These are phyloP conservation scores for Leptothorax acervorum DNA, from an alignment of 2,888 invertebrate species.

Conservation along the genomic window DNA sequence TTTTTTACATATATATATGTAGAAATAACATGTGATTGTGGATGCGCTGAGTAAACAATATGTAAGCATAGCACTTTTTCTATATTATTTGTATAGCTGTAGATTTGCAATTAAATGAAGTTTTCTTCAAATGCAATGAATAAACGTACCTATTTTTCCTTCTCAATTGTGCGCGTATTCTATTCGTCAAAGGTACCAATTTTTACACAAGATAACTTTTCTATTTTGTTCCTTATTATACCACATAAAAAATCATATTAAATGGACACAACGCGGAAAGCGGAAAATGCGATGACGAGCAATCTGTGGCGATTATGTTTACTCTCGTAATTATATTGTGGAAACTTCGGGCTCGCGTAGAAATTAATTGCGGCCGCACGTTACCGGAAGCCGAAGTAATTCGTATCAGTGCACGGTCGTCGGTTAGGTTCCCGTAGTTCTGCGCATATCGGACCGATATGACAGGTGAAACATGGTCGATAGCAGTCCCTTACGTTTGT, in stretches of 20 bases:
- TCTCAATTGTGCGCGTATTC: not conserved
- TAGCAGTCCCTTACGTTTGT: slow-evolving; percentile 53
- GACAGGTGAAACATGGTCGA: slow-evolving; percentile 53
- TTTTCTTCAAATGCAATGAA: not conserved
- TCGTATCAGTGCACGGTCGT: slow-evolving; percentile 49
- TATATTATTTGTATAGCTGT: slow-evolving; percentile 7
- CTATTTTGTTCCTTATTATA: not conserved
- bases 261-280: not conserved
- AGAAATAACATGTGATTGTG: slow-evolving; percentile 1
- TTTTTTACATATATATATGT: not conserved
- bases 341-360: slow-evolving; percentile 1
- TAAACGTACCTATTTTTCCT: not conserved
- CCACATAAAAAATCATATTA: not conserved
- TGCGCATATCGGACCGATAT: slow-evolving; percentile 51
- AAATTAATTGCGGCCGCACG: slow-evolving; percentile 43
- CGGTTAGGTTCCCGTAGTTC: slow-evolving; percentile 41
- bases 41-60: not conserved
- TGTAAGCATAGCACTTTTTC: not conserved
- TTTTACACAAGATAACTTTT: not conserved
- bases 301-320: slow-evolving; percentile 28
- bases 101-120: slow-evolving; percentile 9
- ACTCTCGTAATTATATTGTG: slow-evolving; percentile 37
- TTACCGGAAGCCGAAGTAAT: slow-evolving; percentile 54
- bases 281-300: not conserved
- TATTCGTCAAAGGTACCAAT: not conserved